A percentile compares a stretch with the other conserved stretches of the same genome.
These are phyloP conservation scores for Allophyes oxyacanthae DNA, from an alignment of 2,888 invertebrate genomes.

Conservation along the genomic window DNA sequence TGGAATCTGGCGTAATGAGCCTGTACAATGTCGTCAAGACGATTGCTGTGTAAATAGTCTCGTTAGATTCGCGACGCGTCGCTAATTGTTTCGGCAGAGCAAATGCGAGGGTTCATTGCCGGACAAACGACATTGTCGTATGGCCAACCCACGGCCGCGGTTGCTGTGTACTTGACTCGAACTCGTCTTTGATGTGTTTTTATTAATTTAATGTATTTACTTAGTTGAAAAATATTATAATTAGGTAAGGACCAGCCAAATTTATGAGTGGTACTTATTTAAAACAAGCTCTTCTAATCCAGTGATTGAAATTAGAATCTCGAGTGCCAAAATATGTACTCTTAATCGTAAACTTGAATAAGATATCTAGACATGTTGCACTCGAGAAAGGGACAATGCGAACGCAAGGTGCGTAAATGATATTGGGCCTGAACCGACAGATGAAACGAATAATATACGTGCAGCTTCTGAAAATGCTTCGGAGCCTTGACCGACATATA, in stretches of 20 bases:
- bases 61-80: slow-evolving; percentile 75
- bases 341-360: too few relatives aligned
- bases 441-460: slow-evolving; percentile 5
- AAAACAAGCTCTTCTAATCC: too few relatives aligned
- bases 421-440: neutral
- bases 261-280: too few relatives aligned
- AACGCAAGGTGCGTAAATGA: neutral
- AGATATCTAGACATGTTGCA: neutral
- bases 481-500: slow-evolving; percentile 49
- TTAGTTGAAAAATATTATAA: neutral
- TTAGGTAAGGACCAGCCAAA: too few relatives aligned
- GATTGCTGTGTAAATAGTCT: slow-evolving; percentile 67
- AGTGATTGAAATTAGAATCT: too few relatives aligned
- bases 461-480: slow-evolving; percentile 41
- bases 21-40: slow-evolving; percentile 51
- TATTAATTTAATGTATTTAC: slow-evolving; percentile 12
- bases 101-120: slow-evolving; percentile 87
- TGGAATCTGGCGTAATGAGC: slow-evolving; percentile 32
- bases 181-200: slow-evolving; percentile 29
- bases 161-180: slow-evolving; percentile 45
- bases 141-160: slow-evolving; percentile 69
- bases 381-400: neutral
- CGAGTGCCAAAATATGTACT: too few relatives aligned
- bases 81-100: slow-evolving; percentile 86
- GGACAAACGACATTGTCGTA: slow-evolving; percentile 77